A percentile compares a stretch with the other conserved stretches of the same genome.
phyloP scores from a whole-genome alignment of 2,113 vertebrate species.

The Planiliza haematocheilus region DNA sequence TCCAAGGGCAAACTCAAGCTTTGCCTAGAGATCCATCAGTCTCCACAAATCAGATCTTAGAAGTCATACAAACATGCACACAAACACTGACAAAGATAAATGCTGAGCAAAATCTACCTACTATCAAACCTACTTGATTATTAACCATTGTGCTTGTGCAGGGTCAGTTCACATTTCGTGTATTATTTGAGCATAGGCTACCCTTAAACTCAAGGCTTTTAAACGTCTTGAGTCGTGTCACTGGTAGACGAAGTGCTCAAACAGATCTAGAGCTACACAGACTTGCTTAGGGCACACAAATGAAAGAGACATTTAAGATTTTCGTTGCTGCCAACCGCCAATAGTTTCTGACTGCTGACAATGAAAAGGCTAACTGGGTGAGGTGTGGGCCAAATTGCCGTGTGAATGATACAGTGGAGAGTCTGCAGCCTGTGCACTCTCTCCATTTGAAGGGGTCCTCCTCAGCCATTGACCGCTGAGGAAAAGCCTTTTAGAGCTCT shows the following conservation, averaged over 20 bases:
- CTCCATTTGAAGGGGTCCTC: constrained; percentile 54
- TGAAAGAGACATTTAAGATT: background rate
- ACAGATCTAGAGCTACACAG: background rate
- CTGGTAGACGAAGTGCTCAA: background rate
- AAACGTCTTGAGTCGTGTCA: background rate
- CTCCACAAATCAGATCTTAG: constrained; percentile 60
- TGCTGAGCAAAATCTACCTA: background rate
- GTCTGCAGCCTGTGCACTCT: constrained; percentile 23
- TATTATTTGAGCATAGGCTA: background rate
- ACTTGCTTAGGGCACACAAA: background rate
- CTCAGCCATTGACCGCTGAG: constrained; percentile 58
- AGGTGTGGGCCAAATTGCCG: constrained; percentile 46
- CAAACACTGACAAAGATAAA: constrained; percentile 35
- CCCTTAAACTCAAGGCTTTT: too few relatives aligned
- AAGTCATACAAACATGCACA: constrained; percentile 13
- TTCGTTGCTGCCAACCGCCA: background rate
- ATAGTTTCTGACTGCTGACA: constrained; percentile 18
- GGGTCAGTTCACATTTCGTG: constrained; percentile 3
- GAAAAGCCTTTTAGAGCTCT: constrained; percentile 58
- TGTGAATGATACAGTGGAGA: constrained; percentile 44
- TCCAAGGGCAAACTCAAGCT: constrained; percentile 61
- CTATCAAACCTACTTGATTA: background rate
- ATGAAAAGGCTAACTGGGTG: constrained; percentile 49
- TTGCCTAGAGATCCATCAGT: constrained; percentile 48
- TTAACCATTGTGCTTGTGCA: too few relatives aligned